These are phyloP conservation scores for Brachionus sp. DNA, from an alignment of 1,140 invertebrate species.

Conservation along the genomic window DNA sequence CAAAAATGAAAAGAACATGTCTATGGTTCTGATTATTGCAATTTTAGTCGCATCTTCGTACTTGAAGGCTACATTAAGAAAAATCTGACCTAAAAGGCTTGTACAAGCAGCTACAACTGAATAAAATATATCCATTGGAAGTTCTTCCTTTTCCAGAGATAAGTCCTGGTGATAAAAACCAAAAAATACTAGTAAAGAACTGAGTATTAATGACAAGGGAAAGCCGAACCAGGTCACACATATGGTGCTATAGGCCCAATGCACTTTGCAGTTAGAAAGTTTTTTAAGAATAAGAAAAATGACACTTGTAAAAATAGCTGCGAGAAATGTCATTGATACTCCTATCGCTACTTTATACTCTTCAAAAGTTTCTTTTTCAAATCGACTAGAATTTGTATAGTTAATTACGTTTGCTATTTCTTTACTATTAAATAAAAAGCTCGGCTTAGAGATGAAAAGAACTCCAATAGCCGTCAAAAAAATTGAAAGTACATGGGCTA, in stretches of 20 bases:
- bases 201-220: background rate
- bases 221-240: constrained; percentile 30
- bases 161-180: background rate
- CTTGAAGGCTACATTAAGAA: constrained; percentile 27
- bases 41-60: constrained; percentile 42
- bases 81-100: constrained; percentile 10
- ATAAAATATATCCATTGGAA: constrained; percentile 44
- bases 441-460: constrained; percentile 32
- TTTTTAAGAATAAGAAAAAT: constrained; percentile 29
- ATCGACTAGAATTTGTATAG: background rate
- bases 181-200: background rate
- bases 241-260: constrained; percentile 32
- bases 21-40: constrained; percentile 25
- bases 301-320: background rate
- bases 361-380: background rate
- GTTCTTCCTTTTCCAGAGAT: background rate
- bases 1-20: constrained; percentile 36
- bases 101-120: background rate
- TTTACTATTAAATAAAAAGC: constrained; percentile 14
- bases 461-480: constrained; percentile 7
- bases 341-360: constrained; percentile 2
- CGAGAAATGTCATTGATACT: constrained; percentile 12
- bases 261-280: constrained; percentile 14
- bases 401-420: background rate
- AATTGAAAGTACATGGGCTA: constrained; percentile 22